Percentiles rank a stretch among this genome's conserved stretches.
Conservation (phyloP, 1,140 invertebrate species). For the Agrypnia vestita region DNA sequence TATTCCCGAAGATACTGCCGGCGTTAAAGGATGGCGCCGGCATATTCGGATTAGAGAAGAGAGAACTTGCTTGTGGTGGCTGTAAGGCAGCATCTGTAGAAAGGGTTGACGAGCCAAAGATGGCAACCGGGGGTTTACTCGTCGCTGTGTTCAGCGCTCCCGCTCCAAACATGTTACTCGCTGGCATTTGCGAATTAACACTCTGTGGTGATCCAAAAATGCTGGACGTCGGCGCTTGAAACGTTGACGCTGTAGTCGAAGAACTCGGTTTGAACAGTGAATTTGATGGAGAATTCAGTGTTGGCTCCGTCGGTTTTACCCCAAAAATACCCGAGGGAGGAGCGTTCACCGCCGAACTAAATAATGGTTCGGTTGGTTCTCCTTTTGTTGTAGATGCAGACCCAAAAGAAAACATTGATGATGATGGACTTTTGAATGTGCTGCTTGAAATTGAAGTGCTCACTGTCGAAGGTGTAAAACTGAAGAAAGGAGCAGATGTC, state of each 20-base stretch:
- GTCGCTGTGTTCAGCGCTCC: conserved; percentile 5
- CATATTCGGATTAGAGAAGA: conserved; percentile 20
- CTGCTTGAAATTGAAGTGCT: neutral
- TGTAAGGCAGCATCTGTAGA: conserved; percentile 9
- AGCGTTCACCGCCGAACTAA: conserved; percentile 6
- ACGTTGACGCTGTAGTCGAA: conserved; percentile 18
- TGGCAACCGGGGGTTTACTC: conserved; percentile 27
- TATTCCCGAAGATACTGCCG: conserved; percentile 28
- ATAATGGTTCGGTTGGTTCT: conserved; percentile 1
- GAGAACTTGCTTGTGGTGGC: conserved; percentile 25
- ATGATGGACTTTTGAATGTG: conserved; percentile 30
- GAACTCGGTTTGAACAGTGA: conserved; percentile 27
- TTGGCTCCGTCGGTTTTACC: conserved; percentile 21
- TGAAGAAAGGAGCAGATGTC: conserved; percentile 9
- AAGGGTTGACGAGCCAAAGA: conserved; percentile 16
- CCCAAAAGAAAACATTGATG: conserved; percentile 41
- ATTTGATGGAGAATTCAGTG: neutral
- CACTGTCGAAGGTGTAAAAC: conserved; percentile 24
- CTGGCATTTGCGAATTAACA: conserved; percentile 26
- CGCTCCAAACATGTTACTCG: conserved; percentile 2
- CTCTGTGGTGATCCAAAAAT: conserved; percentile 44
- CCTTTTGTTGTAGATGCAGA: conserved; percentile 31
- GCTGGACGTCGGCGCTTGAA: conserved; percentile 21
- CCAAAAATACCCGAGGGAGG: conserved; percentile 22
- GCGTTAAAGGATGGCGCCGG: conserved; percentile 22